A percentile compares a stretch with the other conserved stretches of the same genome.
These are phyloP conservation scores for Hippasteria phrygiana DNA, from an alignment of 53 echinoderm and acorn worm species.

Conservation along the genomic window DNA sequence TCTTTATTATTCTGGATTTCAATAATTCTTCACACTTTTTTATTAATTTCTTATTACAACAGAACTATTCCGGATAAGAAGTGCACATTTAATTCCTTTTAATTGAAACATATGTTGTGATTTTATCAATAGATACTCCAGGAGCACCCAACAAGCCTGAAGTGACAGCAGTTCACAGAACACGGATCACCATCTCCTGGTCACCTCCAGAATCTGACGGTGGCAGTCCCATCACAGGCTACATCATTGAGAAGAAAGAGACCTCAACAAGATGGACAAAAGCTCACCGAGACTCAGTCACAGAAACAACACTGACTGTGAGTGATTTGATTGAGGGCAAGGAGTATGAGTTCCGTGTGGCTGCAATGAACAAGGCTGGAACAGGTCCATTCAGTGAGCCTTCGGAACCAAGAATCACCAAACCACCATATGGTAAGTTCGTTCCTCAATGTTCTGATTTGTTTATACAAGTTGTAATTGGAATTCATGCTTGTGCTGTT, in stretches of 20 bases:
- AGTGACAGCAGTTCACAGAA: conserved; percentile 69
- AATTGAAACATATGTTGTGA: no score
- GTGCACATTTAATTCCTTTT: no score
- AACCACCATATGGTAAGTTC: conserved; percentile 73
- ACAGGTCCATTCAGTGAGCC: conserved; percentile 72
- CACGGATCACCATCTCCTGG: conserved; percentile 78
- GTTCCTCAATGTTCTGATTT: background rate
- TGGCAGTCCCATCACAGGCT: conserved; percentile 75
- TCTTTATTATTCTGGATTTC: no score
- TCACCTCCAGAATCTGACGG: conserved; percentile 80
- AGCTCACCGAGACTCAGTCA: conserved; percentile 69
- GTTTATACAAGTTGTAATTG: background rate
- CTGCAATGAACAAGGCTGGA: conserved; percentile 84
- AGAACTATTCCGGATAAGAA: no score
- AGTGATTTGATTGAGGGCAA: conserved; percentile 74
- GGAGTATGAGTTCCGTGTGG: conserved; percentile 86
- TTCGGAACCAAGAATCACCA: conserved; percentile 74
- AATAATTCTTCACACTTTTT: no score
- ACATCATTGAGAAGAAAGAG: conserved; percentile 82
- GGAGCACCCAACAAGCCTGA: conserved; percentile 76
- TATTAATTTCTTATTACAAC: no score
- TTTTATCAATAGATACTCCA: conserved; percentile 66
- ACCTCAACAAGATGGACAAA: conserved; percentile 67
- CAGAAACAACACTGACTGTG: conserved; percentile 70
- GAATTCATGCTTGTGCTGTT: no score